These are phyloP conservation scores for Helobdella robusta DNA, from an alignment of 2,888 invertebrate genomes.

Conservation along the genomic window DNA sequence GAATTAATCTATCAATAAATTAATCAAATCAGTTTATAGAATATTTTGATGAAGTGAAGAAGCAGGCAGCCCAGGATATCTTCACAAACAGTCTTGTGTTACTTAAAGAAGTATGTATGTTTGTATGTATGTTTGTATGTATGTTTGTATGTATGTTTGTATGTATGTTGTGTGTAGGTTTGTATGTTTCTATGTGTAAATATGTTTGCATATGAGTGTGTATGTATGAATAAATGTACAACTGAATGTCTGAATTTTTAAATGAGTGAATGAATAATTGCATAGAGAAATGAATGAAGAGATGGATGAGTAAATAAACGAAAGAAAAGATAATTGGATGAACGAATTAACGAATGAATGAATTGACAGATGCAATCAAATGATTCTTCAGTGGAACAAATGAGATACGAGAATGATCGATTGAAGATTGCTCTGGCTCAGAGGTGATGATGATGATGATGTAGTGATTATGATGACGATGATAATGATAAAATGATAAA, in stretches of 20 bases:
- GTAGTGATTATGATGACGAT: not conserved
- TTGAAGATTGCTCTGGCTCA: conserved; percentile 27
- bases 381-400: conserved; percentile 16
- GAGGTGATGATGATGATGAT: conserved; percentile 13
- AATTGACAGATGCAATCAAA: not conserved
- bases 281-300: not conserved
- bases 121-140: not conserved
- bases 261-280: not conserved
- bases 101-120: not conserved
- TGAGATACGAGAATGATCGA: conserved; percentile 29
- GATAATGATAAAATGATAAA: not conserved
- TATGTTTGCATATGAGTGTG: conserved; percentile 7
- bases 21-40: conserved; percentile 9
- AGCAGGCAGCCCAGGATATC: not conserved
- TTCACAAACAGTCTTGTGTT: not conserved
- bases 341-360: too few species aligned
- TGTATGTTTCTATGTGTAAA: not conserved
- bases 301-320: not conserved
- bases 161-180: conserved; percentile 9
- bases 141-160: conserved; percentile 13
- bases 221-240: not conserved
- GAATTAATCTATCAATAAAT: not conserved
- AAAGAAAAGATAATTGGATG: too few species aligned
- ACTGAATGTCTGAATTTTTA: not conserved
- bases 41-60: conserved; percentile 19